Percentiles rank a stretch among this genome's conserved stretches.
These are phyloP conservation scores for Drymonia ruficornis DNA, from an alignment of 2,888 invertebrate species.

Conservation along the genomic window DNA sequence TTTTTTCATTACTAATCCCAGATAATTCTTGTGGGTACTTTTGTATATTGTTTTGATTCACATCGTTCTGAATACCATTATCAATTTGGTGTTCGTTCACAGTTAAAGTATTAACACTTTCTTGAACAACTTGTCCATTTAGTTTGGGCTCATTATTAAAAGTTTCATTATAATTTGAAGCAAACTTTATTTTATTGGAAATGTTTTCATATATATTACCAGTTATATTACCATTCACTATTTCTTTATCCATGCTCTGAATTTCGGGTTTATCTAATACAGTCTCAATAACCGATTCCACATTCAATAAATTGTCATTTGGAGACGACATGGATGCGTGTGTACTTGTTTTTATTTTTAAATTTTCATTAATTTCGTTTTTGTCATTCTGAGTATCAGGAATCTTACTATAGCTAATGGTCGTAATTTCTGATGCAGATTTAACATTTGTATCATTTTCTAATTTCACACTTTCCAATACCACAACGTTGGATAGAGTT, in stretches of 20 bases:
- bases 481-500: conserved; percentile 7
- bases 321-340: conserved; percentile 4
- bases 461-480: conserved; percentile 7
- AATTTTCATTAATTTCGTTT: conserved; percentile 7
- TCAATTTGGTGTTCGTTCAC: background rate
- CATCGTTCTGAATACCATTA: no score
- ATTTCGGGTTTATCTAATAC: conserved; percentile 4
- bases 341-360: conserved; percentile 7
- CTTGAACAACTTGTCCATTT: background rate
- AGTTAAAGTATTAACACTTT: background rate
- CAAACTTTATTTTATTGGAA: no score
- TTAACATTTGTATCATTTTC: background rate
- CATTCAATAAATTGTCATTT: conserved; percentile 1
- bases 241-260: background rate
- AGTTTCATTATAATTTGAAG: no score
- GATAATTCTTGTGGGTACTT: background rate
- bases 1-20: background rate
- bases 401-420: conserved; percentile 2
- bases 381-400: conserved; percentile 2
- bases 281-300: conserved; percentile 6
- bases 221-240: background rate
- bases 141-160: background rate
- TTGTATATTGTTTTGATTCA: background rate
- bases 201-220: background rate
- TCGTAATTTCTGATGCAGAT: conserved; percentile 1